Base-by-base conservation (phyloP, 2,888 invertebrate genomes). In the Cenopis cana region DNA sequence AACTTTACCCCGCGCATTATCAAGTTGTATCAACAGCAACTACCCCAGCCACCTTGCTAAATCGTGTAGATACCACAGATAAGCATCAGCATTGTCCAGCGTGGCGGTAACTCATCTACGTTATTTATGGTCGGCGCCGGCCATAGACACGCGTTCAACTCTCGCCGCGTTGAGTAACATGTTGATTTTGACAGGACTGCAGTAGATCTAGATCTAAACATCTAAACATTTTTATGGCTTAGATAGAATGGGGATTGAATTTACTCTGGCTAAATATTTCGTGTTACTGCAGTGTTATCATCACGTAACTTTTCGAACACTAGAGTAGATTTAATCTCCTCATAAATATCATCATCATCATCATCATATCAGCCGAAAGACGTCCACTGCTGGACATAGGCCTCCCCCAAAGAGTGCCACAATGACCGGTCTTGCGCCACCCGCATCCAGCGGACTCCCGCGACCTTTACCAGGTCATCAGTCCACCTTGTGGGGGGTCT, bases 51-150 rank as follows among this genome's bases (percentile, higher is more conserved):
- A 50, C 57, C 64, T 52, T 65, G 54, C 65, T 36, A 46, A 59
- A 54, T 59, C 70, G 59, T 70, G 59, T 66, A 70, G 54, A 68
- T 52, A 59, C 67, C 41, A 41, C 33, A 65, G 70, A 70, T 70
- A 70, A 18, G 8, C 36, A 70, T 60, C 70, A 66, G 41, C 54
- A 70, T 70, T 70, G 70, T 70, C 36, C 36, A n/a, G 59, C 10
- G n/a, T 18, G 33, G 52, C 57, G 17, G 69, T 69, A 65, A 64
- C 70, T 70, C 70, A 70, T 70, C 70, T 29, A 3, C 46, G 20
- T 17, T 66, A 66, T 70, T 70, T 66, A 66, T 66, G 59, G 52
- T 4, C 17, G 17, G 12, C 20, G 10, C 59, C 17, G 20, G 14
- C 56, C 38, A 41, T 50, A 59, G 50, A 29, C 33, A 12, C 33